A percentile compares a stretch with the other conserved stretches of the same genome.
These are phyloP conservation scores for Chrysomallon squamiferum DNA, from an alignment of 1,140 invertebrate genomes.

Conservation along the genomic window DNA sequence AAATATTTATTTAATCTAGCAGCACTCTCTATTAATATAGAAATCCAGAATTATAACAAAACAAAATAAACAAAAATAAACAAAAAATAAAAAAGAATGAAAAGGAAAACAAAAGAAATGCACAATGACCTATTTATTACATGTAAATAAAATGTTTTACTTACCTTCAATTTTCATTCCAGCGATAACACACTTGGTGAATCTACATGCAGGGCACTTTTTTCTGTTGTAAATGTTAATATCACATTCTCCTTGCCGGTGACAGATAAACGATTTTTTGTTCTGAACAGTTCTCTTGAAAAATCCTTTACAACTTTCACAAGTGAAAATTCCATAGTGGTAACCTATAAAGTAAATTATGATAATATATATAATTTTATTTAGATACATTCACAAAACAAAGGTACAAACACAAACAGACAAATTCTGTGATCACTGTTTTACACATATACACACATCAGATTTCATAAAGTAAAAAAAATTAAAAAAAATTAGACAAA, in stretches of 20 bases:
- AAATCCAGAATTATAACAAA: too few species aligned
- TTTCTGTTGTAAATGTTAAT: constrained; percentile 90
- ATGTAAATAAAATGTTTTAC: background rate
- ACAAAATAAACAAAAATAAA: too few species aligned
- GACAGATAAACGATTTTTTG: constrained; percentile 94
- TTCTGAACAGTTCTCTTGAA: constrained; percentile 99
- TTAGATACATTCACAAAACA: too few species aligned
- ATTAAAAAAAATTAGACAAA: too few species aligned
- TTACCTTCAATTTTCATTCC: constrained; percentile 96
- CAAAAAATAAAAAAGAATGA: background rate
- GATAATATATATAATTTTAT: too few species aligned
- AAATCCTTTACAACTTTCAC: constrained; percentile 97
- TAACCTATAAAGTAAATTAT: constrained; percentile 49
- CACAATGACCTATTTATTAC: background rate
- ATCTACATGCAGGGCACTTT: constrained; percentile 96
- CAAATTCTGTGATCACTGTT: background rate
- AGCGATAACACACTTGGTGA: constrained; percentile 93
- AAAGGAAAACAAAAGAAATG: too few species aligned
- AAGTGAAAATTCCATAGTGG: constrained; percentile 83
- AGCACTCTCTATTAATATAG: too few species aligned
- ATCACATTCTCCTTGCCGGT: constrained; percentile 87
- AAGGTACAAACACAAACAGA: too few species aligned
- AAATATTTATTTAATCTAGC: too few species aligned
- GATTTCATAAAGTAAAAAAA: too few species aligned
- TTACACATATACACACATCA: too few species aligned